Percentiles rank a stretch among this genome's conserved stretches.
Conservation (phyloP, 2,888 invertebrate genomes). For the Trichopoda pennipes region DNA sequence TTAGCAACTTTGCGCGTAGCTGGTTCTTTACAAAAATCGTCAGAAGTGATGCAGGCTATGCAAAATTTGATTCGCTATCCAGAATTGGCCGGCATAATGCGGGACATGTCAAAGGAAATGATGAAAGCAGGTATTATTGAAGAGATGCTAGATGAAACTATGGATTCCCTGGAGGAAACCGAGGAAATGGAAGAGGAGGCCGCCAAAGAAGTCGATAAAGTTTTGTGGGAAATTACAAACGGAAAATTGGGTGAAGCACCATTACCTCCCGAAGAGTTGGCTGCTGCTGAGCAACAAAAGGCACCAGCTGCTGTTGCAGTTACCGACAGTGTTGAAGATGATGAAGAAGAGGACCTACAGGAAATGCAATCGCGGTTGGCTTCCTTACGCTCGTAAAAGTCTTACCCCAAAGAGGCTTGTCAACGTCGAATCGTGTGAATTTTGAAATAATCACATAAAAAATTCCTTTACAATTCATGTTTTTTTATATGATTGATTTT, state of each 20-base stretch:
- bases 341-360: slow-evolving; percentile 90
- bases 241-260: slow-evolving; percentile 96
- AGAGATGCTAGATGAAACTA: slow-evolving; percentile 99
- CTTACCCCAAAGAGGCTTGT: slow-evolving; percentile 14
- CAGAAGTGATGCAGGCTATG: slow-evolving; percentile 99
- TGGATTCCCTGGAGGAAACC: slow-evolving; percentile 94
- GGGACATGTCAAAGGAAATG: slow-evolving; percentile 99
- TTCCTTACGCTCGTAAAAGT: slow-evolving; percentile 90
- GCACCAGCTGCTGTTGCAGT: slow-evolving; percentile 81
- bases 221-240: slow-evolving; percentile 93
- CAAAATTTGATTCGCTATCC: slow-evolving; percentile 94
- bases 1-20: slow-evolving; percentile 96
- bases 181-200: slow-evolving; percentile 98
- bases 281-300: slow-evolving; percentile 83
- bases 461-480: neutral
- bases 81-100: slow-evolving; percentile 97
- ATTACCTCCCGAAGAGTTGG: slow-evolving; percentile 85
- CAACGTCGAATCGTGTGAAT: slow-evolving; percentile 20
- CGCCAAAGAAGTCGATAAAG: slow-evolving; percentile 95
- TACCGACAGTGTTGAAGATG: slow-evolving; percentile 82
- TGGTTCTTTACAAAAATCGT: slow-evolving; percentile 95
- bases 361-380: slow-evolving; percentile 95
- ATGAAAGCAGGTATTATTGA: slow-evolving; percentile 99
- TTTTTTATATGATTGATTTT: slow-evolving; percentile 3
- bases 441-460: slow-evolving; percentile 16